These are phyloP conservation scores for Borostomias antarcticus DNA, from an alignment of 2,797 vertebrate genomes.

Conservation along the genomic window DNA sequence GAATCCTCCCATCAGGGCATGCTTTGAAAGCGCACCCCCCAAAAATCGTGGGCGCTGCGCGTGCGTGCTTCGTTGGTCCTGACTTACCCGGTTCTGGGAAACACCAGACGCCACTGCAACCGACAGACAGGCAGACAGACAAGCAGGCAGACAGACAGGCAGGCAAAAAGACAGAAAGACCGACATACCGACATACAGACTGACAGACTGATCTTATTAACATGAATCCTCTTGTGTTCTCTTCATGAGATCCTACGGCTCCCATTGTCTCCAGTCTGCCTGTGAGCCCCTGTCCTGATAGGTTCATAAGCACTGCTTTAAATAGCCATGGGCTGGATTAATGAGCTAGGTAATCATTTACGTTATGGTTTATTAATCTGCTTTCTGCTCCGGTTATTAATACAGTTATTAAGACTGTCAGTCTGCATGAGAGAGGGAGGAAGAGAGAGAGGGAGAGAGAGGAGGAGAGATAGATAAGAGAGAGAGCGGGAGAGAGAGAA, in stretches of 20 bases:
- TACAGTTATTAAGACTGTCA: conserved; percentile 65
- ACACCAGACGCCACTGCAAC: too few relatives aligned
- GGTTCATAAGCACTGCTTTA: conserved; percentile 64
- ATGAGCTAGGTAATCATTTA: conserved; percentile 80
- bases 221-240: too few relatives aligned
- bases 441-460: conserved; percentile 24
- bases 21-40: too few relatives aligned
- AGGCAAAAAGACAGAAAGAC: conserved; percentile 13
- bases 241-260: too few relatives aligned
- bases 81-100: too few relatives aligned
- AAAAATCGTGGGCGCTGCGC: too few relatives aligned
- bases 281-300: conserved; percentile 69
- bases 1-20: too few relatives aligned
- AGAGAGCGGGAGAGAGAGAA: conserved; percentile 43
- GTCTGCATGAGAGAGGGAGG: conserved; percentile 31
- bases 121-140: too few relatives aligned
- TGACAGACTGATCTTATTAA: too few relatives aligned
- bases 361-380: conserved; percentile 76
- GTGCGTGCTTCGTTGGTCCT: too few relatives aligned
- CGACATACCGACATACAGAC: conserved; percentile 34
- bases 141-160: too few relatives aligned
- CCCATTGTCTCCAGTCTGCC: conserved; percentile 50
- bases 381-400: conserved; percentile 63
- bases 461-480: conserved; percentile 3
- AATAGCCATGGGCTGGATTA: conserved; percentile 73